Conservation (phyloP, 2,797 vertebrate genomes). For the Thamnophis elegans region DNA sequence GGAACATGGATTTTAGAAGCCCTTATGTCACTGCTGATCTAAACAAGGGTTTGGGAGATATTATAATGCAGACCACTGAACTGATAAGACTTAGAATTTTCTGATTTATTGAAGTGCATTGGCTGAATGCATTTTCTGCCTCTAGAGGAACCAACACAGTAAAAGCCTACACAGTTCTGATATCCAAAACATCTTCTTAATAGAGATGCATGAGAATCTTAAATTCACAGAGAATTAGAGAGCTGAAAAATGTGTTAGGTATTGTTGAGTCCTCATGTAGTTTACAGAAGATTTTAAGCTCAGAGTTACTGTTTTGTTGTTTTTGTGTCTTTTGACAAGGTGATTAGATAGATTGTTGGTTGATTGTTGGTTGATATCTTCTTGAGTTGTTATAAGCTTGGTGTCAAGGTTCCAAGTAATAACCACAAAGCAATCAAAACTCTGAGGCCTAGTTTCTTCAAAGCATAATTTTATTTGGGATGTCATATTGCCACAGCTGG, state of each 20-base stretch:
- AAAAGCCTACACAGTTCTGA: slow-evolving; percentile 42
- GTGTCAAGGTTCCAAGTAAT: too few relatives aligned
- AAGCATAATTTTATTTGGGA: too few relatives aligned
- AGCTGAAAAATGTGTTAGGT: slow-evolving; percentile 23
- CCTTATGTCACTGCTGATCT: slow-evolving; percentile 44
- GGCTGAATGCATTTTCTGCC: slow-evolving; percentile 39
- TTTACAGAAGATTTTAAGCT: background rate
- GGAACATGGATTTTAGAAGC: slow-evolving; percentile 25
- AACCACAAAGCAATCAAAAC: too few relatives aligned
- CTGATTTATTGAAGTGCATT: slow-evolving; percentile 41
- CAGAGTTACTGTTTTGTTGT: background rate
- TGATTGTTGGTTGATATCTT: background rate
- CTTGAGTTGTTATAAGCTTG: background rate
- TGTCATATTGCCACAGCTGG: too few relatives aligned
- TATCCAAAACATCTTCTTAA: slow-evolving; percentile 10
- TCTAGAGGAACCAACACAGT: slow-evolving; percentile 28
- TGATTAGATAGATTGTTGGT: background rate
- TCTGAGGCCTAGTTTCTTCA: too few relatives aligned
- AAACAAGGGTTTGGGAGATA: slow-evolving; percentile 47
- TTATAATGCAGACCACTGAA: slow-evolving; percentile 52
- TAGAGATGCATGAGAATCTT: slow-evolving; percentile 35
- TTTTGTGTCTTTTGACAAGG: background rate
- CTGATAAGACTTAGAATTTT: slow-evolving; percentile 44
- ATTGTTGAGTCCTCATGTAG: background rate
- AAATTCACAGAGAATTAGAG: background rate